Percentiles rank a stretch among this genome's conserved stretches.
Conservation (phyloP, 2,113 vertebrate species). For the Grammomys dolichurus region DNA sequence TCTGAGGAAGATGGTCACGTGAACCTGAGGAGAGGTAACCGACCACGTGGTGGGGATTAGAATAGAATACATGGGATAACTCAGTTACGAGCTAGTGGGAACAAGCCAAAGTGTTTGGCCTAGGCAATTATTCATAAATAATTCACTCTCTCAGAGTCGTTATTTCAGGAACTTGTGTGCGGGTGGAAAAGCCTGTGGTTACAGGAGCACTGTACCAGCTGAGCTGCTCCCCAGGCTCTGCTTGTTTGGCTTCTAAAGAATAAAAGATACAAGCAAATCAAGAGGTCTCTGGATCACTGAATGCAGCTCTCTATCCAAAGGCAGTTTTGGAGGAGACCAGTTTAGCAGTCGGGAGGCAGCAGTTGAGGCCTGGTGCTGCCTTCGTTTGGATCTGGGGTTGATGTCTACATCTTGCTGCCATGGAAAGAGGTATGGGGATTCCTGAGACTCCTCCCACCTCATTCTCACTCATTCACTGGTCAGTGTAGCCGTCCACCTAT, state of each 20-base stretch:
- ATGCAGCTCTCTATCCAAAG: neutral
- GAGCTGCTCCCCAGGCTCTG: neutral
- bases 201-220: too few relatives aligned
- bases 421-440: slow-evolving; percentile 38
- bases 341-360: neutral
- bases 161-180: too few relatives aligned
- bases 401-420: slow-evolving; percentile 50
- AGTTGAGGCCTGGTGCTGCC: slow-evolving; percentile 17
- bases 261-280: slow-evolving; percentile 16
- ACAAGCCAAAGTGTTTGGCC: too few relatives aligned
- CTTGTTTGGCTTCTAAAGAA: neutral
- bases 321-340: slow-evolving; percentile 60
- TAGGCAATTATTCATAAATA: too few relatives aligned
- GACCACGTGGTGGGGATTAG: too few relatives aligned
- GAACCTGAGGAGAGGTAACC: too few relatives aligned
- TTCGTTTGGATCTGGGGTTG: slow-evolving; percentile 45
- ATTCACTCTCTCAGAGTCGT: too few relatives aligned
- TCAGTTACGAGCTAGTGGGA: too few relatives aligned
- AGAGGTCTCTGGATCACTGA: neutral
- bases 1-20: too few relatives aligned
- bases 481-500: neutral
- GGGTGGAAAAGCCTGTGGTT: too few relatives aligned
- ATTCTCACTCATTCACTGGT: neutral
- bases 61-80: too few relatives aligned
- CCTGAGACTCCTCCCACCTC: slow-evolving; percentile 49